Percentiles rank a stretch among this genome's conserved stretches.
These are phyloP conservation scores for Halichoeres trimaculatus DNA, from an alignment of 2,113 vertebrate genomes.

Conservation along the genomic window DNA sequence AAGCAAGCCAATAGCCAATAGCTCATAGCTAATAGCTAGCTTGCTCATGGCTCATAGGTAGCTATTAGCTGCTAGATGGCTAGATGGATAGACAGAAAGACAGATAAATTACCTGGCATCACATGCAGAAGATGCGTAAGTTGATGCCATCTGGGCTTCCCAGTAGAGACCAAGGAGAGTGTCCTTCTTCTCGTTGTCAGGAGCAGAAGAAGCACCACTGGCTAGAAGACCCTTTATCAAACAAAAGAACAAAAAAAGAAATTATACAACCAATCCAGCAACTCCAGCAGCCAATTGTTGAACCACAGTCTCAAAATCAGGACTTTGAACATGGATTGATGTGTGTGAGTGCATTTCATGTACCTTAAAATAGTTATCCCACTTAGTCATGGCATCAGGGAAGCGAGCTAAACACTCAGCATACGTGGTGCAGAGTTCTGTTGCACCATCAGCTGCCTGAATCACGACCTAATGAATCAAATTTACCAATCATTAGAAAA, in stretches of 20 bases:
- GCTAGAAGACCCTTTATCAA: constrained; percentile 69
- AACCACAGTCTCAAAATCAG: neutral
- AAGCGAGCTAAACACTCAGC: constrained; percentile 56
- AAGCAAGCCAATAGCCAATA: too few species aligned
- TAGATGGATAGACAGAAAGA: too few species aligned
- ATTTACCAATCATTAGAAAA: neutral
- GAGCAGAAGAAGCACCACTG: constrained; percentile 19
- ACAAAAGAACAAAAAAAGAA: constrained; percentile 14
- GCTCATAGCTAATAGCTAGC: too few species aligned
- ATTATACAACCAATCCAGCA: neutral
- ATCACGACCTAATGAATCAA: constrained; percentile 63
- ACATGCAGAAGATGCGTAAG: constrained; percentile 55
- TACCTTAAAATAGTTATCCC: constrained; percentile 78
- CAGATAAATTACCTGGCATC: constrained; percentile 51
- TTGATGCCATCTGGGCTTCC: constrained; percentile 59
- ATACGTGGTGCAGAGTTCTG: constrained; percentile 70
- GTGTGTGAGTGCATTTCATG: neutral
- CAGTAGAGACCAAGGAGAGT: constrained; percentile 72
- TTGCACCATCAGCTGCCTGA: constrained; percentile 52
- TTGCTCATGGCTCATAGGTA: too few species aligned
- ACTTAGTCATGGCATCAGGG: constrained; percentile 72
- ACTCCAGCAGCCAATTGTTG: neutral
- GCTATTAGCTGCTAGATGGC: too few species aligned
- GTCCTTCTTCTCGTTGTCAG: constrained; percentile 74
- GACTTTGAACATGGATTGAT: neutral